These are phyloP conservation scores for Amphiprion clarkii DNA, from an alignment of 2,797 vertebrate species.

Conservation along the genomic window DNA sequence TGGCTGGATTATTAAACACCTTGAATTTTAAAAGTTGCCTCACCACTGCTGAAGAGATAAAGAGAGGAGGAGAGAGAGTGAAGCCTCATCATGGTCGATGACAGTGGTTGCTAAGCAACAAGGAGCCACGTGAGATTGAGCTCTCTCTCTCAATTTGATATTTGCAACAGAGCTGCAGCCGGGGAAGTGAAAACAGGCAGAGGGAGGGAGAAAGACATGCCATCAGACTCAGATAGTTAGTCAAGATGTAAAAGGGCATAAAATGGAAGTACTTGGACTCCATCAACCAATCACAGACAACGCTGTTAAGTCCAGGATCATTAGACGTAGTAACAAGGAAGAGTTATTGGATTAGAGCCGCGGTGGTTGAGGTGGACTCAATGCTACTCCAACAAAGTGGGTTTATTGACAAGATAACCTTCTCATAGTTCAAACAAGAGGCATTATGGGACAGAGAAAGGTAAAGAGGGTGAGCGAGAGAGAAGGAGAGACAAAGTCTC, in stretches of 20 bases:
- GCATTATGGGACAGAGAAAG: background rate
- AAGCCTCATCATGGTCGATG: constrained; percentile 70
- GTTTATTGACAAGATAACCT: constrained; percentile 36
- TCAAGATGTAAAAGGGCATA: constrained; percentile 36
- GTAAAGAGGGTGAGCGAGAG: background rate
- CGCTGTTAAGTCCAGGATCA: constrained; percentile 29
- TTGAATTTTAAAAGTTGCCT: constrained; percentile 50
- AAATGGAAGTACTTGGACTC: constrained; percentile 42
- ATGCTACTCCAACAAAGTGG: constrained; percentile 31
- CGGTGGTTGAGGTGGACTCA: constrained; percentile 3
- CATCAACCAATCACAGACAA: constrained; percentile 27
- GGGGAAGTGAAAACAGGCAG: constrained; percentile 17
- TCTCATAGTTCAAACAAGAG: constrained; percentile 10
- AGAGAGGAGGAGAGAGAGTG: constrained; percentile 21
- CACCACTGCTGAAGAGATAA: constrained; percentile 28
- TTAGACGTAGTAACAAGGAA: constrained; percentile 27
- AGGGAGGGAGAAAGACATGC: constrained; percentile 26
- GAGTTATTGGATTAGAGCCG: constrained; percentile 23
- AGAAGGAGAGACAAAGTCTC: background rate
- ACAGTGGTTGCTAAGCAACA: constrained; percentile 85
- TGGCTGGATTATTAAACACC: constrained; percentile 48
- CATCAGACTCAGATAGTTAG: constrained; percentile 29
- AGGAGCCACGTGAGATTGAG: constrained; percentile 71
- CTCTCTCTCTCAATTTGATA: constrained; percentile 77
- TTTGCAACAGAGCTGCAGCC: constrained; percentile 67